Evolutionary conservation across 2,113 vertebrate species (phyloP).

Genomic region (Papio anubis): DNA sequence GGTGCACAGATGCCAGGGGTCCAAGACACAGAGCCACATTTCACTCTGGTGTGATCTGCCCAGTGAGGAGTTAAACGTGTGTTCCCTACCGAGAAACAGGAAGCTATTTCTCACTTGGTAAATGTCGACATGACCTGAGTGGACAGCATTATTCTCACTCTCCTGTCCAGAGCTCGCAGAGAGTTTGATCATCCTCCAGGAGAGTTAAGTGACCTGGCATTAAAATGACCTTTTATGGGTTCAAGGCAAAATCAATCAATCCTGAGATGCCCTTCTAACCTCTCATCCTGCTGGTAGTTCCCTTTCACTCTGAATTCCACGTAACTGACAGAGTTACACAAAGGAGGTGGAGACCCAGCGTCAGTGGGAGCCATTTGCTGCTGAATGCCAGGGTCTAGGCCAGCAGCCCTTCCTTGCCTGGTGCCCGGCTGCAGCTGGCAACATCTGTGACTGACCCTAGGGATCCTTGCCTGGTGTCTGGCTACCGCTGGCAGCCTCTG

Average conservation of each 20-base stretch:
- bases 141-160: fast-evolving
- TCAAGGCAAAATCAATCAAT: not conserved
- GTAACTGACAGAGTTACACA: not conserved
- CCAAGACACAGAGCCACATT: no score
- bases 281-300: not conserved
- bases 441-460: not conserved
- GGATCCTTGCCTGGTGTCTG: not conserved
- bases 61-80: fast-evolving
- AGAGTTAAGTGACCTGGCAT: not conserved
- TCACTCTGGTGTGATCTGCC: not conserved
- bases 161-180: fast-evolving
- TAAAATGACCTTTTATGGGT: fast-evolving
- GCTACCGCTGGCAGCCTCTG: no score
- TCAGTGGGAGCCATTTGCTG: fast-evolving
- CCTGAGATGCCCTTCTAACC: fast-evolving
- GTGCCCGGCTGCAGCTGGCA: no score
- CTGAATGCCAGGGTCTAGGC: no score
- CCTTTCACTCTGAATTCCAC: no score
- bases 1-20: fast-evolving
- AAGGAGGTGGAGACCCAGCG: fast-evolving
- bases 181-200: fast-evolving
- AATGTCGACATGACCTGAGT: not conserved
- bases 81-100: not conserved
- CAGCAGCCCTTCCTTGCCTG: not conserved
- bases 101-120: not conserved